Evolutionary conservation across 2,797 vertebrate species (phyloP).

Genomic region (Amniataba percoides): DNA sequence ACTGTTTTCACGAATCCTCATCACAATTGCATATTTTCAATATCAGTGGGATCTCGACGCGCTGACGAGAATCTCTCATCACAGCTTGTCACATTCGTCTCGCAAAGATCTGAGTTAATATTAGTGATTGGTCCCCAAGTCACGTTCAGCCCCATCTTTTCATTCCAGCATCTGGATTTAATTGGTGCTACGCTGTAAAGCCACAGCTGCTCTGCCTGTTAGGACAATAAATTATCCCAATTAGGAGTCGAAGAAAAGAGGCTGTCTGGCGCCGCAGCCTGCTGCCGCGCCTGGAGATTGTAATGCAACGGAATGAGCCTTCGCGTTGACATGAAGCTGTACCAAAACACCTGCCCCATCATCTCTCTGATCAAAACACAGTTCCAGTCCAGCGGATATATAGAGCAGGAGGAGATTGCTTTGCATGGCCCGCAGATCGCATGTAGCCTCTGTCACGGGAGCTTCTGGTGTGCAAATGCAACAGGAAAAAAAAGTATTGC

Average conservation of each 20-base stretch:
- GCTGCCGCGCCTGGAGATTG: constrained; percentile 50
- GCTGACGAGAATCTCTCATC: constrained; percentile 34
- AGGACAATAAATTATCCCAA: constrained; percentile 86
- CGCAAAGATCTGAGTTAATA: constrained; percentile 53
- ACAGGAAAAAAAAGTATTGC: constrained; percentile 22
- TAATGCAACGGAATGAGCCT: constrained; percentile 49
- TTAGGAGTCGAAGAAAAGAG: constrained; percentile 79
- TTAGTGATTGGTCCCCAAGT: constrained; percentile 66
- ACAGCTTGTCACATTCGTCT: constrained; percentile 61
- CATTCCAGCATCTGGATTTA: constrained; percentile 82
- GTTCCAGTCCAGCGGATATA: constrained; percentile 52
- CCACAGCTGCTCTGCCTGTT: constrained; percentile 85
- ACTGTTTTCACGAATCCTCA: constrained; percentile 49
- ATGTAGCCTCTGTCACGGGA: neutral
- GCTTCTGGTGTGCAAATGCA: constrained; percentile 31
- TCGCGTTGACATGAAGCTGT: constrained; percentile 35
- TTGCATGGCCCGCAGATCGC: constrained; percentile 46
- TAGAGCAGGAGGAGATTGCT: constrained; percentile 53
- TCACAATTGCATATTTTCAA: constrained; percentile 53
- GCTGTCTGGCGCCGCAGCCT: constrained; percentile 62
- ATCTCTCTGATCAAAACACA: constrained; percentile 56
- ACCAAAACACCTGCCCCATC: constrained; percentile 69
- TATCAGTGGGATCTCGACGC: constrained; percentile 14
- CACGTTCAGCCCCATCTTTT: constrained; percentile 72
- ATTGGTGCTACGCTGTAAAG: constrained; percentile 78